Evolutionary conservation across 2,113 vertebrate genomes (phyloP), one percentile per base, ranked within the genome.

Genomic region (Pseudopipra pipra): DNA sequence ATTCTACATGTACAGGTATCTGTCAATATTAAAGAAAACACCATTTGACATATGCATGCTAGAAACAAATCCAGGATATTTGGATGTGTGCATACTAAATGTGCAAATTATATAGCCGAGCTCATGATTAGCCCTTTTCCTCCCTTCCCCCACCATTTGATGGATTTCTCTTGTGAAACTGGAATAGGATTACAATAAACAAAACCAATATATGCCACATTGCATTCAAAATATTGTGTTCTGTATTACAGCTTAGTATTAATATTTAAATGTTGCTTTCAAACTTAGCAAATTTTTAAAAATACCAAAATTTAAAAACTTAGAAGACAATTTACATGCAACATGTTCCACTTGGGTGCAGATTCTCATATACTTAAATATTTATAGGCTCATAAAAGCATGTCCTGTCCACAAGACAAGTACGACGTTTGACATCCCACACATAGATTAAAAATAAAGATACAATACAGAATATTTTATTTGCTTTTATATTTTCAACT

Each of bases 401-500:
- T 44, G 70, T 87, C 80, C 94, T 71, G 74, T 93, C 85, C 67
- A 90, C 95, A 76, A 91, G 93, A 94, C 90, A 91, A 95, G 78
- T 84, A 87, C 59, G 70, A 86, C 61, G 85, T 91, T 86, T 81
- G 94, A 90, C 94, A 95, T 71, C 52, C 85, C 90, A 85, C 58
- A 20, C 72, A 95, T 11, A 90, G 63, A 90, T 73, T 90, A 90
- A 82, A 94, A 96, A 84, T 81, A 93, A 95, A 96, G 76, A 94
- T 52, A 89, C 8, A 70, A 61, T 93, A 87, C 66, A 87, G 85
- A 93, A 39, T 76, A 72, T 87, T 94, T 90, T 92, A 91, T 90
- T 96, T 96, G 67, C 76, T 93, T 88, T 88, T 91, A 6, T 76
- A 39, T 78, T 92, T 97, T 88, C 89, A 73, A 83, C 85, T 96